Evolutionary conservation across 92 coral and sea anemone species (phyloP).

Genomic region (Zoanthus sansibaricus): DNA sequence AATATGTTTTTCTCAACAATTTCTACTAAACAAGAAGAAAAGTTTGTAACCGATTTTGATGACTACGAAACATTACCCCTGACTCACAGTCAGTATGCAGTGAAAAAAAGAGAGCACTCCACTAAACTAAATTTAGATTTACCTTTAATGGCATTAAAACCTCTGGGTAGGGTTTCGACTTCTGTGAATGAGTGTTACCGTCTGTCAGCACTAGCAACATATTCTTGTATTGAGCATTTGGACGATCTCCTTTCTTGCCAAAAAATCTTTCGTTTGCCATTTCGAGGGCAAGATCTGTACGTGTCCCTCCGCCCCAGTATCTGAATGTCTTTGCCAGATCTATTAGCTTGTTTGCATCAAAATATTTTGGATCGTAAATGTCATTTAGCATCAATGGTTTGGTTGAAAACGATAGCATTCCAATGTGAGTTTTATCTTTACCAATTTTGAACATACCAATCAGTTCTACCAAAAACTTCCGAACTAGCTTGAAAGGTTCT

Average conservation of each 20-base stretch:
- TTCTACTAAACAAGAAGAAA: too few relatives aligned
- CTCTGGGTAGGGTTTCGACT: conserved; percentile 10
- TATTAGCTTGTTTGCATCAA: conserved; percentile 33
- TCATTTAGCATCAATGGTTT: background rate
- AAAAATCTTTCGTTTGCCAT: conserved; percentile 53
- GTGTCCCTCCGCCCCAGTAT: conserved; percentile 57
- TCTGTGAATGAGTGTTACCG: background rate
- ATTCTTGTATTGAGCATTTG: background rate
- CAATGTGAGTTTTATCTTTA: background rate
- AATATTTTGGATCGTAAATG: background rate
- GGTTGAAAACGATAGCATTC: conserved; percentile 27
- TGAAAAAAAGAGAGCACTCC: too few relatives aligned
- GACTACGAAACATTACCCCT: too few relatives aligned
- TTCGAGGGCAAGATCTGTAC: conserved; percentile 66
- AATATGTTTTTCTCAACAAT: too few relatives aligned
- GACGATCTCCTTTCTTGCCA: background rate
- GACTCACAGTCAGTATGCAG: too few relatives aligned
- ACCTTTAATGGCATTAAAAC: conserved; percentile 30
- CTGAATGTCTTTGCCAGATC: conserved; percentile 32
- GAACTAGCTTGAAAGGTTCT: conserved; percentile 6
- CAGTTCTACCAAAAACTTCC: conserved; percentile 2
- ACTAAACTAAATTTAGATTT: background rate
- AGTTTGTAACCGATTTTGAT: too few relatives aligned
- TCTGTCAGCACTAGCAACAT: conserved; percentile 24
- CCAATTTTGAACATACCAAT: background rate